Evolutionary conservation across 35 echinoderm and acorn worm species (phyloP).

Genomic region (Heliocidaris erythrogramma): DNA sequence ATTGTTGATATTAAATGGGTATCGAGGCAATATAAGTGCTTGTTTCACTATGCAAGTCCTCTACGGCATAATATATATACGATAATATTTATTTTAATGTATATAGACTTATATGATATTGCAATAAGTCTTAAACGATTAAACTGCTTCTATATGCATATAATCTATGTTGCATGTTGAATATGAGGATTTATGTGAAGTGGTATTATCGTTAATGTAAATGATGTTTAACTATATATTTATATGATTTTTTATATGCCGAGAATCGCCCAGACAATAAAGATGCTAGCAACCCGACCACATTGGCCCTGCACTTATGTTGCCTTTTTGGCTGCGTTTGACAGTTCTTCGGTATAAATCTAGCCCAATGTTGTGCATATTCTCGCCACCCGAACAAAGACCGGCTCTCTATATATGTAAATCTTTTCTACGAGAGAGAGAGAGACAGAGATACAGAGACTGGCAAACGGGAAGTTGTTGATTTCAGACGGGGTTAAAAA

Average conservation of each 20-base stretch:
- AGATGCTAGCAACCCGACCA: too few species aligned
- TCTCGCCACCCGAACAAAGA: not conserved
- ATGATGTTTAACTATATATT: too few species aligned
- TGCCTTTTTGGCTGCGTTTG: not conserved
- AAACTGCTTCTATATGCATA: too few species aligned
- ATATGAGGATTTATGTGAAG: too few species aligned
- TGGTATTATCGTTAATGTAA: too few species aligned
- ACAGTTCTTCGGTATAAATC: not conserved
- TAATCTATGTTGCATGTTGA: too few species aligned
- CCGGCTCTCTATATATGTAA: not conserved
- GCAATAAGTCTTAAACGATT: too few species aligned
- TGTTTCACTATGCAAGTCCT: not conserved
- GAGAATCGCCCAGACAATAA: too few species aligned
- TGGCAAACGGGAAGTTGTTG: slow-evolving; percentile 34
- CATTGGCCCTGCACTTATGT: too few species aligned
- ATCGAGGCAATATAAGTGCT: not conserved
- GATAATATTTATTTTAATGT: not conserved
- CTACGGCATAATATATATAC: not conserved
- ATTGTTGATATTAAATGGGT: slow-evolving; percentile 11
- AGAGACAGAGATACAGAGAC: not conserved
- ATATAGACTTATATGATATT: too few species aligned
- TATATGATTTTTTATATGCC: too few species aligned
- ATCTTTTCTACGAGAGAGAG: not conserved
- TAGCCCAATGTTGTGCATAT: not conserved
- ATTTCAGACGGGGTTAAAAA: slow-evolving; percentile 17